Percentiles rank a stretch among this genome's conserved stretches.
These are phyloP conservation scores for Pan troglodytes DNA, from an alignment of 2,113 vertebrate genomes.

Conservation along the genomic window NHGRI_mPanTro3-v2.1_pri NC_072401.2:810501-811000, in stretches of 20 bases:
- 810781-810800: not conserved
- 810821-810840: not conserved
- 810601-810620: not conserved
- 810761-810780: not conserved
- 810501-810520: no score
- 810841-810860: not conserved
- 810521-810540: not conserved
- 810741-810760: not conserved
- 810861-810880: not conserved
- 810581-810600: rapidly evolving
- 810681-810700: not conserved
- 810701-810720: no score
- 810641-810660: not conserved
- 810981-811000: not conserved
- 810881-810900: not conserved
- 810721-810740: not conserved
- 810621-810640: not conserved
- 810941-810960: no score
- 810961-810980: not conserved
- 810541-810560: not conserved
- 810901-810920: not conserved
- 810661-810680: not conserved
- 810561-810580: not conserved
- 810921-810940: not conserved
- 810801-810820: not conserved